phyloP scores from a whole-genome alignment of 92 coral and sea anemone species.

The Paramuricea clavata region DNA sequence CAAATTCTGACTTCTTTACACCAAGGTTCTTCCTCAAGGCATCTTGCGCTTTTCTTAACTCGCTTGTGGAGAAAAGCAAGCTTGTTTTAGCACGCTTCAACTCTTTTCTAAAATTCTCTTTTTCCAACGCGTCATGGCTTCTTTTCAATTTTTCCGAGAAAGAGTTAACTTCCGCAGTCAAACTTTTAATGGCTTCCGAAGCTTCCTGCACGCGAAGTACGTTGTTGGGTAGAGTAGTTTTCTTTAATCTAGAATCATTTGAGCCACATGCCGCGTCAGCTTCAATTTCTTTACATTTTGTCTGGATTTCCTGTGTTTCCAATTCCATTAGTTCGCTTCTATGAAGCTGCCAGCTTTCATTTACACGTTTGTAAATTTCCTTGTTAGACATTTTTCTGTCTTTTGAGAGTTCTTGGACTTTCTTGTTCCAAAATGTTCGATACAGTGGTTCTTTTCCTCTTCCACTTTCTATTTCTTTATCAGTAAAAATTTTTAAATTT shows the following conservation, averaged over 20 bases:
- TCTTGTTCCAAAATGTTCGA: background rate
- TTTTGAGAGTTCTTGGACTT: slow-evolving; percentile 4
- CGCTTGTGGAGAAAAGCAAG: background rate
- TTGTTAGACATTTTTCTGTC: background rate
- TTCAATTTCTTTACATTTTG: background rate
- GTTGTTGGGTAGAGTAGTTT: background rate
- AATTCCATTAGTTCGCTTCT: background rate
- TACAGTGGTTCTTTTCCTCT: background rate
- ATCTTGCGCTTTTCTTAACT: slow-evolving; percentile 9
- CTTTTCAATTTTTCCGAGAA: background rate
- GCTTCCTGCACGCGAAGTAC: background rate
- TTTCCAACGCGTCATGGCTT: background rate
- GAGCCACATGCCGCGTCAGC: background rate
- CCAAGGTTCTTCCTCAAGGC: background rate
- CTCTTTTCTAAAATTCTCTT: background rate
- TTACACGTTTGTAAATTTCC: slow-evolving; percentile 6
- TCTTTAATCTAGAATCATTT: background rate
- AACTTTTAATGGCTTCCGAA: background rate
- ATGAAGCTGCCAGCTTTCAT: background rate
- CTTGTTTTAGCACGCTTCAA: background rate
- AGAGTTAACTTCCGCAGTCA: background rate
- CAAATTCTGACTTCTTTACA: background rate
- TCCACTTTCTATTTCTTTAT: background rate
- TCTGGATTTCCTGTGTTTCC: background rate
- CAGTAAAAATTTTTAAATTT: slow-evolving; percentile 1